Evolutionary conservation across 2,888 invertebrate genomes (phyloP).

Genomic region (Dicyrtoma fusca): DNA sequence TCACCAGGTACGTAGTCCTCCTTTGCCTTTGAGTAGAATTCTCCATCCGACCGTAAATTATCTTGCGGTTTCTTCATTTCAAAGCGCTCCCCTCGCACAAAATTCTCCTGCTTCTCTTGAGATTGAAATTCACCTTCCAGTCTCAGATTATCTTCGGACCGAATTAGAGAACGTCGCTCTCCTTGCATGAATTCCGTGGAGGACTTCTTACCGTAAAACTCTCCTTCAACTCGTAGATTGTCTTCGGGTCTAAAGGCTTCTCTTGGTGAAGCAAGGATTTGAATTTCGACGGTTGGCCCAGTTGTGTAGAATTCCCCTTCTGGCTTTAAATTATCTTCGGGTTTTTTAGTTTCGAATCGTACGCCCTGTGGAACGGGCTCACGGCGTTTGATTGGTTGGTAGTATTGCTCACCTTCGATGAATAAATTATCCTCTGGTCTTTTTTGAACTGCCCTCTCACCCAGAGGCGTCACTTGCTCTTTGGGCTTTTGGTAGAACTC

Average conservation of each 20-base stretch:
- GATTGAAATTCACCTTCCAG: conserved; percentile 67
- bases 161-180: conserved; percentile 60
- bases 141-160: conserved; percentile 61
- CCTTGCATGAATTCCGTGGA: conserved; percentile 57
- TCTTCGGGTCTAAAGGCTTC: conserved; percentile 63
- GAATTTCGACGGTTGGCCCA: conserved; percentile 55
- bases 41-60: conserved; percentile 64
- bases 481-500: conserved; percentile 61
- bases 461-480: conserved; percentile 59
- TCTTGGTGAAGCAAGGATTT: conserved; percentile 63
- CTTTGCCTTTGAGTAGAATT: conserved; percentile 59
- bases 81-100: conserved; percentile 62
- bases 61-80: conserved; percentile 63
- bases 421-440: conserved; percentile 62
- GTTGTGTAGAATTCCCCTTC: conserved; percentile 60
- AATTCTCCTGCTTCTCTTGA: conserved; percentile 59
- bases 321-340: conserved; percentile 59
- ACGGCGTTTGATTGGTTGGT: conserved; percentile 60
- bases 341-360: conserved; percentile 57
- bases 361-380: conserved; percentile 59
- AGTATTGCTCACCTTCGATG: conserved; percentile 66
- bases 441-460: conserved; percentile 60
- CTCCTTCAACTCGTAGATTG: conserved; percentile 65
- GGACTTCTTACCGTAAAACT: conserved; percentile 65
- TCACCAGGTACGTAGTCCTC: conserved; percentile 62